Evolutionary conservation across 2,113 vertebrate genomes (phyloP).

Genomic region (Trematocara marginatum): DNA sequence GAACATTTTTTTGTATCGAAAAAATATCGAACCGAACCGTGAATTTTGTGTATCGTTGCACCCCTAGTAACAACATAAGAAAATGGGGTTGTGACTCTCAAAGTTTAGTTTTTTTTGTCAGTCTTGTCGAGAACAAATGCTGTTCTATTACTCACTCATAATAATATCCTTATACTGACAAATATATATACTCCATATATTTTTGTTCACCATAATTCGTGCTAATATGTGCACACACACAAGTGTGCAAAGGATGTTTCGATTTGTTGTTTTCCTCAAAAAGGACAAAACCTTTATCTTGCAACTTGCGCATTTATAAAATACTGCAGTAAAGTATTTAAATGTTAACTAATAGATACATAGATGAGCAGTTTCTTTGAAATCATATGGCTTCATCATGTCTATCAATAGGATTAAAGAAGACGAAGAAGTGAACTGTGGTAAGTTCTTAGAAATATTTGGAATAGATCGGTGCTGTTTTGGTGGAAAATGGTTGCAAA

Average conservation of each 20-base stretch:
- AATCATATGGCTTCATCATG: not conserved
- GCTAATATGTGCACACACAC: not conserved
- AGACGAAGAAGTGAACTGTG: not conserved
- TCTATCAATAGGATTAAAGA: not conserved
- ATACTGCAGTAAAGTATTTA: not conserved
- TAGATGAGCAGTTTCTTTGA: not conserved
- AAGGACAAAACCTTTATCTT: not conserved
- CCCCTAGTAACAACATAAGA: not conserved
- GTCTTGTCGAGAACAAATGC: not conserved
- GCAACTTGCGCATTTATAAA: not conserved
- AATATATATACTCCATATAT: not conserved
- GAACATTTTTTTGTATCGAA: too few species aligned
- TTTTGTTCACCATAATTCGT: not conserved
- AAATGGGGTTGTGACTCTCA: slow-evolving; percentile 38
- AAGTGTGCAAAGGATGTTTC: not conserved
- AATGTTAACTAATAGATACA: not conserved
- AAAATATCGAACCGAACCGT: too few species aligned
- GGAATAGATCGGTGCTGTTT: not conserved
- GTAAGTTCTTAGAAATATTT: too few species aligned
- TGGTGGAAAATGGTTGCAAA: not conserved
- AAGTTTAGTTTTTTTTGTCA: not conserved
- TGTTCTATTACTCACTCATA: not conserved
- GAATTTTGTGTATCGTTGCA: not conserved
- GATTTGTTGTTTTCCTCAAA: not conserved
- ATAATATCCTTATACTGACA: not conserved